A percentile compares a stretch with the other conserved stretches of the same genome.
Evolutionary conservation across 1,140 invertebrate species (phyloP).

Genomic region (Antheraea pernyi): DNA sequence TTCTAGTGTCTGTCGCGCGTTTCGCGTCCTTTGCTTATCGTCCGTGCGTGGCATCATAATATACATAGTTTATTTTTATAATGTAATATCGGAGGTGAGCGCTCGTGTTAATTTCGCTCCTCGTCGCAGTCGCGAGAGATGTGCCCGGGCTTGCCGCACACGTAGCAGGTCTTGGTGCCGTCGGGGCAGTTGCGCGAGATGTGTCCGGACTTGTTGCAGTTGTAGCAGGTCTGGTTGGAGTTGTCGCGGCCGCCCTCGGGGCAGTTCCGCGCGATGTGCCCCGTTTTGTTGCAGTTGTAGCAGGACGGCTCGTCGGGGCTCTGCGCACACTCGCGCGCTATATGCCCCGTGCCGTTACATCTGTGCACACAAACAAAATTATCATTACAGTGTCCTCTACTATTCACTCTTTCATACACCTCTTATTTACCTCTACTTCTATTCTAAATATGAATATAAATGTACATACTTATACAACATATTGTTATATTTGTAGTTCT

Average conservation of each 20-base stretch:
- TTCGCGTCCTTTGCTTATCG: slow-evolving; percentile 74
- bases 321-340: slow-evolving; percentile 93
- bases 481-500: too few species aligned
- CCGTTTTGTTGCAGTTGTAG: slow-evolving; percentile 93
- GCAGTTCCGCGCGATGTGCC: slow-evolving; percentile 93
- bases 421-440: too few species aligned
- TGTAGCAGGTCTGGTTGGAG: slow-evolving; percentile 88
- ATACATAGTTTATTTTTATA: slow-evolving; percentile 58
- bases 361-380: slow-evolving; percentile 61
- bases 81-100: slow-evolving; percentile 47
- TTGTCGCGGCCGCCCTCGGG: slow-evolving; percentile 83
- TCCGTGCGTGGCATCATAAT: slow-evolving; percentile 74
- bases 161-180: slow-evolving; percentile 91
- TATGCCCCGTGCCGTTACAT: slow-evolving; percentile 91
- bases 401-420: too few species aligned
- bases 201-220: slow-evolving; percentile 93
- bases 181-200: slow-evolving; percentile 94
- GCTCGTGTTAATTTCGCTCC: slow-evolving; percentile 81
- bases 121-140: slow-evolving; percentile 94
- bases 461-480: too few species aligned
- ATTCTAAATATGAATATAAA: too few species aligned
- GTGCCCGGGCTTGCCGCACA: slow-evolving; percentile 93
- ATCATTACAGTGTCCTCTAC: neutral
- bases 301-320: slow-evolving; percentile 89
- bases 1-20: slow-evolving; percentile 48